Evolutionary conservation across 2,797 vertebrate genomes (phyloP).

Genomic region (Pipistrellus kuhlii): DNA sequence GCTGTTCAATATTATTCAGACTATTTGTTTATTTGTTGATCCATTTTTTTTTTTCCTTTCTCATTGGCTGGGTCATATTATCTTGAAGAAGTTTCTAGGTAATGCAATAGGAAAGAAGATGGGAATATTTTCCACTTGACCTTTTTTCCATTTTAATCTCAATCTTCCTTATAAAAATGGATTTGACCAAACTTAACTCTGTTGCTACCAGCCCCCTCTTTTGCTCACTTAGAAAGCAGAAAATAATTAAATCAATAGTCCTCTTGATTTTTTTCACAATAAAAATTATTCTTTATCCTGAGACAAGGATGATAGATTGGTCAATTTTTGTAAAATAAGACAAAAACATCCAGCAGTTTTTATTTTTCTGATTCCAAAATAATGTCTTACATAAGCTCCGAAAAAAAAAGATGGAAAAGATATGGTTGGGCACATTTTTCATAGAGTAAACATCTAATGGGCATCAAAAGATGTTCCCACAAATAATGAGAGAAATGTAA

Average conservation of each 20-base stretch:
- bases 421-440: not conserved
- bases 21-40: not conserved
- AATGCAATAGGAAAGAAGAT: not conserved
- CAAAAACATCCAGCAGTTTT: constrained; percentile 1
- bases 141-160: constrained; percentile 9
- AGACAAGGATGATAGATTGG: not conserved
- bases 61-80: not conserved
- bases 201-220: not conserved
- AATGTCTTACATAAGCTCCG: not conserved
- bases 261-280: constrained; percentile 19
- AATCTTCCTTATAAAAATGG: constrained; percentile 23
- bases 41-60: not conserved
- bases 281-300: not conserved
- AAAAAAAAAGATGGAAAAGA: not conserved
- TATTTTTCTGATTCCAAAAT: constrained; percentile 46
- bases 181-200: not conserved
- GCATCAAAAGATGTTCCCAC: not conserved
- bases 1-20: not conserved
- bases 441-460: not conserved
- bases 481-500: constrained; percentile 34
- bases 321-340: constrained; percentile 30
- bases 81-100: constrained; percentile 45
- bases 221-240: not conserved
- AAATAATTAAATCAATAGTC: not conserved
- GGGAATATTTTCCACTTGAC: constrained; percentile 40